These are phyloP conservation scores for Brachyrhaphis roseni DNA, from an alignment of 2,797 vertebrate species.

Conservation along the genomic window DNA sequence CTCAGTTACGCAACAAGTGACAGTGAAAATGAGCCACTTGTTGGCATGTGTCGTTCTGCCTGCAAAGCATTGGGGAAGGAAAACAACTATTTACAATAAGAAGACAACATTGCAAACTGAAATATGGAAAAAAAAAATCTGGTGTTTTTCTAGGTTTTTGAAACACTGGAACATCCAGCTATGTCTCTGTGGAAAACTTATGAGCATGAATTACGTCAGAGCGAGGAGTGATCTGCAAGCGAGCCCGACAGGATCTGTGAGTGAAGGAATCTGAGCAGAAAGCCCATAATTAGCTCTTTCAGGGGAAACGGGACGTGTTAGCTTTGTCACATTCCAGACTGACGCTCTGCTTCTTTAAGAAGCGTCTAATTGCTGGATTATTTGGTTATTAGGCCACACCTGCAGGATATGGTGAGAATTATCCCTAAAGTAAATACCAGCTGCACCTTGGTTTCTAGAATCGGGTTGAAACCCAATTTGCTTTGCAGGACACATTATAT, in stretches of 20 bases:
- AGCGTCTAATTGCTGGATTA: conserved; percentile 5
- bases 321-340: conserved; percentile 8
- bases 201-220: not conserved
- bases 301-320: conserved; percentile 1
- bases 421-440: not conserved
- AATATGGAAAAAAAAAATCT: not conserved
- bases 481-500: not conserved
- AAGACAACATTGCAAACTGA: not conserved
- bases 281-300: not conserved
- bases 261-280: not conserved
- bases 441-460: not conserved
- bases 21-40: conserved; percentile 11
- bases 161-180: not conserved
- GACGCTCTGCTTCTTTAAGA: not conserved
- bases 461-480: not conserved
- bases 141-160: not conserved
- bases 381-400: not conserved
- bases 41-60: not conserved
- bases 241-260: not conserved
- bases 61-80: not conserved
- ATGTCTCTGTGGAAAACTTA: not conserved
- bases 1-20: not conserved
- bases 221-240: not conserved
- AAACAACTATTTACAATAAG: not conserved
- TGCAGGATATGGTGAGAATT: not conserved